phyloP scores from a whole-genome alignment of 2,888 invertebrate genomes.

The Euproctis similis region DNA sequence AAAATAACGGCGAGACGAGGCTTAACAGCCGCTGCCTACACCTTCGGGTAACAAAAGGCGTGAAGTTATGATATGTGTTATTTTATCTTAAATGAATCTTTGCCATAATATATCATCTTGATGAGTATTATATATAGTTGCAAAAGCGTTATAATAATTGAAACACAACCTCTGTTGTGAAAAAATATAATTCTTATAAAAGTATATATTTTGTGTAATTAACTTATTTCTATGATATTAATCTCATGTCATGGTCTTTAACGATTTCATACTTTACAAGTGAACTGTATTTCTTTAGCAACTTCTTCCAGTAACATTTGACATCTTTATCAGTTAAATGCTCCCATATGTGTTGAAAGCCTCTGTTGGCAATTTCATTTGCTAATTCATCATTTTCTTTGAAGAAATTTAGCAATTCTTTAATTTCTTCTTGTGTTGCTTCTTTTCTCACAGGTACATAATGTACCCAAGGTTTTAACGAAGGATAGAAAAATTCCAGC shows the following conservation, averaged over 20 bases:
- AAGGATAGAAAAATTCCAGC: constrained; percentile 95
- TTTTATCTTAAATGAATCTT: no score
- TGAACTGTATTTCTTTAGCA: constrained; percentile 84
- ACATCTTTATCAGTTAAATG: constrained; percentile 89
- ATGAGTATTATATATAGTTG: no score
- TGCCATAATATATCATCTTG: no score
- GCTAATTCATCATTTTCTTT: constrained; percentile 83
- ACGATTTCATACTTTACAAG: constrained; percentile 81
- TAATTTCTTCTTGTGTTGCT: constrained; percentile 81
- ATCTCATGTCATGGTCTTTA: constrained; percentile 72
- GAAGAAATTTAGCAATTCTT: constrained; percentile 84
- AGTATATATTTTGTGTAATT: no score
- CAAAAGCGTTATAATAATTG: no score
- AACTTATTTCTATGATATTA: constrained; percentile 9
- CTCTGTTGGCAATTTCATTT: constrained; percentile 86
- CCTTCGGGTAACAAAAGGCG: no score
- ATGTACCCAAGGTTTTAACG: constrained; percentile 95
- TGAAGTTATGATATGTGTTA: no score
- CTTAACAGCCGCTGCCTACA: no score
- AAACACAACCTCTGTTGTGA: no score
- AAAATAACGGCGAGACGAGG: no score
- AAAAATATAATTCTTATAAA: no score
- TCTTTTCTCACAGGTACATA: constrained; percentile 87
- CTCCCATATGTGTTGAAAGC: constrained; percentile 88
- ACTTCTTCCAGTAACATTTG: constrained; percentile 88